Percentiles rank a stretch among this genome's conserved stretches.
These are phyloP conservation scores for Eubasilissa regina DNA, from an alignment of 1,140 invertebrate species.

Conservation along the genomic window DNA sequence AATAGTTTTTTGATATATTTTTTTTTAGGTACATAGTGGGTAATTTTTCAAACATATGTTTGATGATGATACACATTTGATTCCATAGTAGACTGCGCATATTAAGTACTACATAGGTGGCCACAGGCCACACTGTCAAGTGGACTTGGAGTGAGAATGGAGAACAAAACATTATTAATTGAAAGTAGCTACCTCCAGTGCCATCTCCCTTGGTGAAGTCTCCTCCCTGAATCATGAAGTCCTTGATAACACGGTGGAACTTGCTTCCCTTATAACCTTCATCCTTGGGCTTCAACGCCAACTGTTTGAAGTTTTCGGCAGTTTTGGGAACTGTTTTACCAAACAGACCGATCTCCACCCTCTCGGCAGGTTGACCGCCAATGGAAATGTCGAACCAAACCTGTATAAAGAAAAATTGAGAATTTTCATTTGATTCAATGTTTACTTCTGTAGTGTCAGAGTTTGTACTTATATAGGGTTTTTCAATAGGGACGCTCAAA, in stretches of 20 bases:
- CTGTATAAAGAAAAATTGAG: conserved; percentile 69
- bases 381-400: conserved; percentile 96
- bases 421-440: too few species aligned
- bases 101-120: too few species aligned
- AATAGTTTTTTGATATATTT: too few species aligned
- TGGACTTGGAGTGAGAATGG: too few species aligned
- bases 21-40: too few species aligned
- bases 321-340: conserved; percentile 98
- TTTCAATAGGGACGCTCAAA: too few species aligned
- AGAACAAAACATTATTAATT: too few species aligned
- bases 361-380: conserved; percentile 83
- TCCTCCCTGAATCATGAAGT: conserved; percentile 97
- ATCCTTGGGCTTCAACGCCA: conserved; percentile 84
- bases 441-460: not conserved
- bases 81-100: too few species aligned
- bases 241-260: conserved; percentile 94
- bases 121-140: too few species aligned
- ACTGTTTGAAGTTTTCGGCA: conserved; percentile 90
- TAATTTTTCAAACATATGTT: too few species aligned
- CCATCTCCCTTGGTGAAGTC: conserved; percentile 95
- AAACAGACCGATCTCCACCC: conserved; percentile 93
- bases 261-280: conserved; percentile 92
- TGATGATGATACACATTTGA: too few species aligned
- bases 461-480: not conserved
- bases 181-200: conserved; percentile 81